Base-by-base conservation (phyloP, 2,797 vertebrate species). In the Phylloscopus collybita region DNA sequence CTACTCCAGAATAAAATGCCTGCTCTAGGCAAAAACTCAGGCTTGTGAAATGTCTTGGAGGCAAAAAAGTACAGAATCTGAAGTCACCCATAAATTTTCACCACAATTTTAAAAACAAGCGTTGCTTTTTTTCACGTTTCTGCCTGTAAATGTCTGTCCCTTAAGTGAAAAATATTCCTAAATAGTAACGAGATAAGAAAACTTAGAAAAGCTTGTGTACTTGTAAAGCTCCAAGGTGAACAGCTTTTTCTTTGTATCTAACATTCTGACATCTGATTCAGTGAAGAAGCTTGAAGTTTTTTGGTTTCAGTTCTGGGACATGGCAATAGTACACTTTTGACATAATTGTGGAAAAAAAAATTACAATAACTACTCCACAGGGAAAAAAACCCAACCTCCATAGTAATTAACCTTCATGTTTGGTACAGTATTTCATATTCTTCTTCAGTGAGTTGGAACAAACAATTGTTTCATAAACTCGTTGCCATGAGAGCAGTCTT, bases 331-430 rank as follows among this genome's bases (percentile, higher is more conserved):
- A 36, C 5, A 30, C 13, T 61, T 80, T 2, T 59, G 53, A 34
- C 36, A 38, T 65, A 59, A 47, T 27, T 2, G 17, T 32, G 19
- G n/a, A 54, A 64, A 78, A 22, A 22, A 4, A 20, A 78, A n/a
- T 42, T 22, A 34, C 11, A 15, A 6, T 75, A 73, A 25, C 27
- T 71, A 13, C 45, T 67, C 25, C 36, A 40, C 5, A 59, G 36
- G 11, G 3, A 44, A 42, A 45, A 5, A 32, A 22, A 0, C 10
- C 5, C 16, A 32, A 19, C 8, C 16, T 10, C 16, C 1, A 5
- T 27, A 17, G 29, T 60, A 60, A 53, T 78, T 69, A 75, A 65
- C 30, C 29, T 81, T 70, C 14, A 6, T 0, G 0, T 75, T 88
- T 76, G 59, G 21, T 51, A 9, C 5, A 32, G 20, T 36, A 54